Evolutionary conservation across 2,888 invertebrate genomes (phyloP), one percentile per base, ranked within the genome.

Genomic region (Coelogynopora nodosa): DNA sequence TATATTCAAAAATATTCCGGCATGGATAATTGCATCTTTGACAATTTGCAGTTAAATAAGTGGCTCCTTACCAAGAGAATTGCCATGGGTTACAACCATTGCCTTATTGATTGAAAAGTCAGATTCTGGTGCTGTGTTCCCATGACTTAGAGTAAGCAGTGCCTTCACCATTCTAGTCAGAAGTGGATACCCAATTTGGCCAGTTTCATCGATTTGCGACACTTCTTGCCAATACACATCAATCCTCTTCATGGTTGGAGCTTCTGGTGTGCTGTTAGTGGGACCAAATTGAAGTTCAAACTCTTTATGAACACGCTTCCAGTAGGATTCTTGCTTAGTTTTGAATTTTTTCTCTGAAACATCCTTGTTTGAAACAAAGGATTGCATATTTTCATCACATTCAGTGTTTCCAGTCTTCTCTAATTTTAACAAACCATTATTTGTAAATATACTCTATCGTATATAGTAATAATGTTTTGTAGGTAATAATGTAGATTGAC

Each of bases 171-270:
- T 27, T 80, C 10, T n/a, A 80, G 81, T 80, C 29, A 80, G 27
- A 80, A 23, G 81, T 27, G 81, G 81, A 80, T 27, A 80, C 29
- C 5, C 5, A 23, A 28, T 5, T 27, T 80, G 5, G 23, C 81
- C 81, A 80, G 81, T 27, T 27, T 80, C 81, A 80, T 80, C 81
- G 10, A 80, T 80, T 27, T 27, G 27, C n/a, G 27, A n/a, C 27
- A 80, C 29, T 80, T 80, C 81, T 80, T 80, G 27, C 81, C 81
- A 80, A 80, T 80, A 80, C 81, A 28, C 23, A 28, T 80, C 81
- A 80, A 80, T 80, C 29, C 81, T 80, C 49, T 49, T 49, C 49
- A 49, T 49, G 49, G 5, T 49, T 49, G 49, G 49, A 49, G 49
- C 49, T 49, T 49, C 49, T 49, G 49, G 49, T 49, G 49, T 49